phyloP scores from a whole-genome alignment of 2,888 invertebrate genomes.

The Tridacna crocea region DNA sequence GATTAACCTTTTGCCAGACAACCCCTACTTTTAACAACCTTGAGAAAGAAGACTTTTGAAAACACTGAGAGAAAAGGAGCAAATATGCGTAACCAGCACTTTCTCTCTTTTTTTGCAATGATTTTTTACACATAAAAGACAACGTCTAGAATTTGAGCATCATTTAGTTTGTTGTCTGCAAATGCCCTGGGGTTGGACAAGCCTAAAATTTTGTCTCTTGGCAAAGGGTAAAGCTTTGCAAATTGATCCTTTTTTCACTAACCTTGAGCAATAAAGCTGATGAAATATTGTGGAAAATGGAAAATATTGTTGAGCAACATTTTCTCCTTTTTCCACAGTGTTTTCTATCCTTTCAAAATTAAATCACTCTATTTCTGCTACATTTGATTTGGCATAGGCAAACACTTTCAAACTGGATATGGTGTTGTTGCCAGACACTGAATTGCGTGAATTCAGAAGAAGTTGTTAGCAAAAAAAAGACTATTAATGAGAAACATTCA shows the following conservation, averaged over 20 bases:
- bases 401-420: too few species aligned
- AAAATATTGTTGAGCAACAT: background rate
- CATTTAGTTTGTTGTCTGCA: too few species aligned
- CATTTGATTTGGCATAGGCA: too few species aligned
- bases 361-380: background rate
- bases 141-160: background rate
- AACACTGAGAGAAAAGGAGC: too few species aligned
- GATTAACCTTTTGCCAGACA: too few species aligned
- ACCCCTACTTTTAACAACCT: too few species aligned
- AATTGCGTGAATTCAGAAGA: too few species aligned
- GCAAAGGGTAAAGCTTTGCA: background rate
- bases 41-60: too few species aligned
- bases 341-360: background rate
- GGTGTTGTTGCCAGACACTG: too few species aligned
- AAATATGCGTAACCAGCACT: background rate
- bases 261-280: background rate
- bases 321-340: background rate
- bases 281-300: too few species aligned
- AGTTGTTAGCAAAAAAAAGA: too few species aligned
- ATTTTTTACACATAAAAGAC: background rate
- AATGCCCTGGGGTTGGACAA: background rate
- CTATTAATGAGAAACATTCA: background rate
- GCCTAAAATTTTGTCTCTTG: background rate
- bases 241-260: background rate
- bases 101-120: background rate